Conservation (phyloP, 2,113 vertebrate species). For the Natator depressus region DNA sequence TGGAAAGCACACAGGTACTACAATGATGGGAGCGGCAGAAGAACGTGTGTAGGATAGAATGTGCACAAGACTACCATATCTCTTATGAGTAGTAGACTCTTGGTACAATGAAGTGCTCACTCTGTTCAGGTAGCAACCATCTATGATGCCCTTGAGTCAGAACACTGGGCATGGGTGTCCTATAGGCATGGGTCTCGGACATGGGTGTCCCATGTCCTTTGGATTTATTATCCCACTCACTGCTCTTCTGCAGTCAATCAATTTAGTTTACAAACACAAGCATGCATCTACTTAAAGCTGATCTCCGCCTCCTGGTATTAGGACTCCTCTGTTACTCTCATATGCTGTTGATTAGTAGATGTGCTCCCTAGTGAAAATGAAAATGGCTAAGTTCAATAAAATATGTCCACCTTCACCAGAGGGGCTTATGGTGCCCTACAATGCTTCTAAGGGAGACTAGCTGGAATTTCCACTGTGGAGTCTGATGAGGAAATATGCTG, state of each 20-base stretch:
- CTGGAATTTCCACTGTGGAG: background rate
- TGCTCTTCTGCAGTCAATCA: background rate
- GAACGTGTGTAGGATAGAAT: background rate
- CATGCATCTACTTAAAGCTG: background rate
- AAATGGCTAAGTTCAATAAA: background rate
- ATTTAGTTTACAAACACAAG: background rate
- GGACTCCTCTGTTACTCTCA: background rate
- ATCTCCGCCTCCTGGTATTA: background rate
- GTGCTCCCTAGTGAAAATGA: background rate
- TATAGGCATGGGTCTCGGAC: slow-evolving; percentile 24
- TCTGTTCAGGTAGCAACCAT: slow-evolving; percentile 26
- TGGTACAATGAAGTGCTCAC: slow-evolving; percentile 24
- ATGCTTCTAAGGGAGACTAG: background rate
- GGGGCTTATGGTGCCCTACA: background rate
- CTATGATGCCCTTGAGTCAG: background rate
- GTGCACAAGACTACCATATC: background rate
- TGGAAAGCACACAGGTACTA: background rate
- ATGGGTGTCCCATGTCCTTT: slow-evolving; percentile 23
- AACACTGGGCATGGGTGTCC: background rate
- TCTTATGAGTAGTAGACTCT: background rate
- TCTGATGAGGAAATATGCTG: background rate
- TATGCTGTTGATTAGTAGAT: background rate
- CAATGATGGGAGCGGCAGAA: background rate
- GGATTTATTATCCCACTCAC: background rate
- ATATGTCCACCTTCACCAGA: background rate